Evolutionary conservation across 2,888 invertebrate genomes (phyloP).

Genomic region (Ypsolopha sequella): DNA sequence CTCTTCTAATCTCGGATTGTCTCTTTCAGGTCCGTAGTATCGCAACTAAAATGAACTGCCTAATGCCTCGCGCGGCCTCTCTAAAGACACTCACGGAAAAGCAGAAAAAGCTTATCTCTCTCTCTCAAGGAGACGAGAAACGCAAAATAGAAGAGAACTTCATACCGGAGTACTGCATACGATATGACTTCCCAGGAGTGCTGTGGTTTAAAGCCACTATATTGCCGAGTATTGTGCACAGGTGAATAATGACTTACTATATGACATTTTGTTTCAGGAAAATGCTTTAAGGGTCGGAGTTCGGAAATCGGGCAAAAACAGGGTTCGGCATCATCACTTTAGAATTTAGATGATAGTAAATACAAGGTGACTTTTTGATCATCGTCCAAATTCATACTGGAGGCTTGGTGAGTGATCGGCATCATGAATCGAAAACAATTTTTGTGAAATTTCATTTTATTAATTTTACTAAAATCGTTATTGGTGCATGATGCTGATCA

Average conservation of each 20-base stretch:
- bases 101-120: conserved; percentile 35
- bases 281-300: too few relatives aligned
- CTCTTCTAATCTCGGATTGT: conserved; percentile 14
- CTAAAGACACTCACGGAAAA: conserved; percentile 42
- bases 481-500: too few relatives aligned
- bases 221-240: conserved; percentile 87
- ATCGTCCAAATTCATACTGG: too few relatives aligned
- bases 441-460: too few relatives aligned
- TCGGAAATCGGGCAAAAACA: too few relatives aligned
- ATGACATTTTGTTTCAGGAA: too few relatives aligned
- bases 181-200: conserved; percentile 76
- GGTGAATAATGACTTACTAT: conserved; percentile 62
- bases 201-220: conserved; percentile 89
- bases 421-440: too few relatives aligned
- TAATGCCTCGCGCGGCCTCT: conserved; percentile 50
- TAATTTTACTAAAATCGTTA: too few relatives aligned
- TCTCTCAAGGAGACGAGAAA: conserved; percentile 58
- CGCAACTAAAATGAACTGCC: conserved; percentile 53
- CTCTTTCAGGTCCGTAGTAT: conserved; percentile 47
- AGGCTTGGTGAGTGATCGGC: too few relatives aligned
- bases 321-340: too few relatives aligned
- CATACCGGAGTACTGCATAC: conserved; percentile 89
- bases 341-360: too few relatives aligned
- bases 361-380: too few relatives aligned
- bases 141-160: conserved; percentile 73